Evolutionary conservation across 2,113 vertebrate genomes (phyloP).

Genomic region (Nanger granti): DNA sequence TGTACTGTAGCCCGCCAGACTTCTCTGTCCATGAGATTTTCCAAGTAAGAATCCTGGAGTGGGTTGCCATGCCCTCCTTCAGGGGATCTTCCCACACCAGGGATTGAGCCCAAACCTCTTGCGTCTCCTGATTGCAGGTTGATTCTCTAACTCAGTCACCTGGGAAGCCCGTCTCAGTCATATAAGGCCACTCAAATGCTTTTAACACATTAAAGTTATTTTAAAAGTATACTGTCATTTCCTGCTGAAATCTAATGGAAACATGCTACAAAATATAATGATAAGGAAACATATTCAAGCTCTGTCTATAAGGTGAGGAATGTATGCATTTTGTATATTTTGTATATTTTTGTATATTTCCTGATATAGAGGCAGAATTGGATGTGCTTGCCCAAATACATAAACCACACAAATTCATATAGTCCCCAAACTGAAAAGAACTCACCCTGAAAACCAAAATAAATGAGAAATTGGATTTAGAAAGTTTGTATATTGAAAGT

Average conservation of each 20-base stretch:
- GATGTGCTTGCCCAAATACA: too few relatives aligned
- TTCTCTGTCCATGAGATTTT: background rate
- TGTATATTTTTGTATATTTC: background rate
- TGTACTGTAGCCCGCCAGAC: fast-evolving
- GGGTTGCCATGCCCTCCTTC: background rate
- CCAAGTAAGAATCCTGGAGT: background rate
- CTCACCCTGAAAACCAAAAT: background rate
- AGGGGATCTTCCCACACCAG: background rate
- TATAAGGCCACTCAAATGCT: background rate
- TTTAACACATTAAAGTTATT: background rate
- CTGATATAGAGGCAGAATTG: background rate
- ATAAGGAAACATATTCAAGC: background rate
- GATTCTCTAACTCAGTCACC: background rate
- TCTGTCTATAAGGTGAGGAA: background rate
- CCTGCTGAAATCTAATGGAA: background rate
- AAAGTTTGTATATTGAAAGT: background rate
- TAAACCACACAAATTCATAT: background rate
- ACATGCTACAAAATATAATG: background rate
- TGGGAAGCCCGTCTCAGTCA: background rate
- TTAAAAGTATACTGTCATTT: background rate
- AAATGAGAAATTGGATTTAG: background rate
- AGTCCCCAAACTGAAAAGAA: background rate
- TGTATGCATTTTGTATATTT: background rate
- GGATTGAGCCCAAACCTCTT: background rate
- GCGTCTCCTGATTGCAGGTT: background rate